Percentiles rank a stretch among this genome's conserved stretches.
These are phyloP conservation scores for Petrophora chlorosata DNA, from an alignment of 2,888 invertebrate species.

Conservation along the genomic window DNA sequence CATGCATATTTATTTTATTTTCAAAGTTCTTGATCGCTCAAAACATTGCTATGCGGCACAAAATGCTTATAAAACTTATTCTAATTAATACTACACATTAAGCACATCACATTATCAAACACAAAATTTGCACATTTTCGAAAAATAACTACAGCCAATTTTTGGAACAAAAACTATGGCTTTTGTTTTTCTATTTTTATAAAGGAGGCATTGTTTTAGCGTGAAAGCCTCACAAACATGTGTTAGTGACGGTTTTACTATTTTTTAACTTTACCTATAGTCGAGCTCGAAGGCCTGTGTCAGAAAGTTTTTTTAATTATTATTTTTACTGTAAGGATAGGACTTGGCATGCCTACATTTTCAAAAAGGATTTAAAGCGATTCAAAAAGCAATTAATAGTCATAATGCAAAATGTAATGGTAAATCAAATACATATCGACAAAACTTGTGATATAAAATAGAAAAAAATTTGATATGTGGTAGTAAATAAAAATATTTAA, in stretches of 20 bases:
- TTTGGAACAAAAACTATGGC: not conserved
- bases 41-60: constrained; percentile 61
- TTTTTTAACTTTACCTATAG: constrained; percentile 61
- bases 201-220: constrained; percentile 8
- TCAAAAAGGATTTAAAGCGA: constrained; percentile 42
- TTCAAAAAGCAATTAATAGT: constrained; percentile 45
- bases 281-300: constrained; percentile 65
- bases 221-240: constrained; percentile 37
- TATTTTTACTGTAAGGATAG: constrained; percentile 32
- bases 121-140: constrained; percentile 35
- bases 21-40: constrained; percentile 66
- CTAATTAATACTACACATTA: constrained; percentile 39
- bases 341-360: constrained; percentile 56
- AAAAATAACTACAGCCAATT: constrained; percentile 41
- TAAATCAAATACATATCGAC: constrained; percentile 16
- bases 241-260: constrained; percentile 37
- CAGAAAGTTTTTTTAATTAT: constrained; percentile 43
- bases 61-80: constrained; percentile 36
- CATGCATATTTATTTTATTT: constrained; percentile 32
- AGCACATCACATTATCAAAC: constrained; percentile 27
- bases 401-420: constrained; percentile 37
- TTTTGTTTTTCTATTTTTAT: constrained; percentile 16
- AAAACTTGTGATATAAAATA: constrained; percentile 14
- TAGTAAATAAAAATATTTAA: not conserved
- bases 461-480: too few relatives aligned